A percentile compares a stretch with the other conserved stretches of the same genome.
Evolutionary conservation across 2,888 invertebrate genomes (phyloP).

Genomic region (Epinotia nisella): DNA sequence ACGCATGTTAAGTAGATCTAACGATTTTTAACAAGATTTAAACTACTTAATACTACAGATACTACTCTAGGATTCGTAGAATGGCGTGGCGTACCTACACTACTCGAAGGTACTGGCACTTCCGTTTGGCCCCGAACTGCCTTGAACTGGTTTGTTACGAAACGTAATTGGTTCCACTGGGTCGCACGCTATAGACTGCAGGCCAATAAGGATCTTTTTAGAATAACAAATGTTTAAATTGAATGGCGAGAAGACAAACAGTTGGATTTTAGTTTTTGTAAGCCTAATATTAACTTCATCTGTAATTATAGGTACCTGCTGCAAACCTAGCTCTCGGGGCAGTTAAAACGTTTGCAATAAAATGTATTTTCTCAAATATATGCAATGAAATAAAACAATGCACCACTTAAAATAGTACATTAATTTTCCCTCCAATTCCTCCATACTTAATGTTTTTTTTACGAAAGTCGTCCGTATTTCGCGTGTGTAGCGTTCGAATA

Average conservation of each 20-base stretch:
- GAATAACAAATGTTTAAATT: background rate
- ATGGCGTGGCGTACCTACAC: background rate
- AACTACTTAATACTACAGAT: background rate
- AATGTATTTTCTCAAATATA: no score
- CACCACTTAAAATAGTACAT: no score
- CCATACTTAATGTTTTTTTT: no score
- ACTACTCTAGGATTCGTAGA: constrained; percentile 2
- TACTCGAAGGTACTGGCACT: constrained; percentile 15
- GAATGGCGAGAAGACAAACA: background rate
- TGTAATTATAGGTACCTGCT: no score
- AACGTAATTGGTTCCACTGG: constrained; percentile 32
- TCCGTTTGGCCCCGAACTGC: constrained; percentile 59
- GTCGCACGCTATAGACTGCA: constrained; percentile 12
- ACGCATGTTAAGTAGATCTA: no score
- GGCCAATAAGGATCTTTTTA: background rate
- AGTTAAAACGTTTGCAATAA: no score
- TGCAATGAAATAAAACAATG: no score
- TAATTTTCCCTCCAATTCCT: no score
- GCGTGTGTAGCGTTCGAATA: no score
- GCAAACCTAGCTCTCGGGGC: no score
- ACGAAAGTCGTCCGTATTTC: no score
- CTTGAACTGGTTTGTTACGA: constrained; percentile 67
- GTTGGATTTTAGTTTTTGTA: background rate
- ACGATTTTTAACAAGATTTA: background rate
- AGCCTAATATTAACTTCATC: no score